Conservation (phyloP, 2,797 vertebrate genomes). For the Diplodus puntazzo region DNA sequence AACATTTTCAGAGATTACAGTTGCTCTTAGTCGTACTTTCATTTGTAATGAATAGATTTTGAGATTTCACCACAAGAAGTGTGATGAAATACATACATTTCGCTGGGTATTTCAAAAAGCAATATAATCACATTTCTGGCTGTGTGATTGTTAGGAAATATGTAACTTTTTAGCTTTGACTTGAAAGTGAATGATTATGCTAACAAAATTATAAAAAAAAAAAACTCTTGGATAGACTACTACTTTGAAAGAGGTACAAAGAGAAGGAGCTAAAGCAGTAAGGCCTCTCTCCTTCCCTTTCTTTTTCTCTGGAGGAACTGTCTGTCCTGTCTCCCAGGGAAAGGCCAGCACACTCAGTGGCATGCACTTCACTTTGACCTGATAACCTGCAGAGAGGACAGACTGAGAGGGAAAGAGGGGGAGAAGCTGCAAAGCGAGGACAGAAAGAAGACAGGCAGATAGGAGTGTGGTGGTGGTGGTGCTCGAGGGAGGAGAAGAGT, state of each 20-base stretch:
- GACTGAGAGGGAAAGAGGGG: constrained; percentile 30
- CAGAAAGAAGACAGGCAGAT: constrained; percentile 33
- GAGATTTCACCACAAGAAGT: neutral
- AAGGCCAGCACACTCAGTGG: constrained; percentile 36
- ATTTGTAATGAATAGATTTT: neutral
- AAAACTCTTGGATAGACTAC: too few relatives aligned
- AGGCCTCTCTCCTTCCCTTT: neutral
- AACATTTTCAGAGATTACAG: too few relatives aligned
- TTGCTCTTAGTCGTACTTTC: too few relatives aligned
- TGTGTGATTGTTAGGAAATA: neutral
- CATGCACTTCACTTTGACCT: constrained; percentile 67
- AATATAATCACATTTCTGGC: neutral
- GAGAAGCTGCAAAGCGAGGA: constrained; percentile 20
- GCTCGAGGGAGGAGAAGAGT: constrained; percentile 11
- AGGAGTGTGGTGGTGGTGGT: constrained; percentile 7
- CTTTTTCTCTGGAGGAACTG: constrained; percentile 23
- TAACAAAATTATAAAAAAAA: neutral
- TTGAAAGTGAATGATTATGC: too few relatives aligned
- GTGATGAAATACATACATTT: neutral
- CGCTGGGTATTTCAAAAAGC: neutral
- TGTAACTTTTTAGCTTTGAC: too few relatives aligned
- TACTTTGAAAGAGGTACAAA: neutral
- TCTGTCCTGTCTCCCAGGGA: constrained; percentile 50
- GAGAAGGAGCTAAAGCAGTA: neutral
- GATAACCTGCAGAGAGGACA: constrained; percentile 62